Evolutionary conservation across 2,113 vertebrate genomes (phyloP).

Genomic region (Nannobrachium achirus): DNA sequence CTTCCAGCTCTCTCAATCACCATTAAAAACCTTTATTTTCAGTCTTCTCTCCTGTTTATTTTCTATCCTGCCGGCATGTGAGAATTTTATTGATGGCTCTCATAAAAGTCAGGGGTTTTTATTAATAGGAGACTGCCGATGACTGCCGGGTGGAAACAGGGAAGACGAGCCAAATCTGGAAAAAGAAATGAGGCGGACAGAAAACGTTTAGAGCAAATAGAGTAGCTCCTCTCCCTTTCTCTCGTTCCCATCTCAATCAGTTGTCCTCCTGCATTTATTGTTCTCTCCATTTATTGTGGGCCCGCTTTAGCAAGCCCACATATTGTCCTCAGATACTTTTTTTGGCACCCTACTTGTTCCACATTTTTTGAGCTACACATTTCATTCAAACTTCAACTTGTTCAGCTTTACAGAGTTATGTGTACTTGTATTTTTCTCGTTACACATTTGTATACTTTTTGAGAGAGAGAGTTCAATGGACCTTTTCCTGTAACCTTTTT

Average conservation of each 20-base stretch:
- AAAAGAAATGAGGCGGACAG: conserved; percentile 35
- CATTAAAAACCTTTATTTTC: conserved; percentile 33
- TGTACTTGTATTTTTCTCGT: too few relatives aligned
- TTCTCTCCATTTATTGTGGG: conserved; percentile 11
- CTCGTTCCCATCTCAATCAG: neutral
- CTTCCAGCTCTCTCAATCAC: conserved; percentile 47
- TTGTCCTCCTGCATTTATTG: neutral
- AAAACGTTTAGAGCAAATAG: conserved; percentile 45
- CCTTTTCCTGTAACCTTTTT: too few relatives aligned
- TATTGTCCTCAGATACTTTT: too few relatives aligned
- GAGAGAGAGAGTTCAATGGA: too few relatives aligned
- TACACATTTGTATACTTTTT: too few relatives aligned
- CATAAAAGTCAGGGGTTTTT: conserved; percentile 43
- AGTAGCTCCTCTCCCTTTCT: conserved; percentile 15
- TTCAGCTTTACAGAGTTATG: too few relatives aligned
- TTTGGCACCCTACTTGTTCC: neutral
- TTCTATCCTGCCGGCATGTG: conserved; percentile 54
- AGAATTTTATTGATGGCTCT: conserved; percentile 65
- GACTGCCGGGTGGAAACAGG: conserved; percentile 47
- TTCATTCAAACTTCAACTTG: too few relatives aligned
- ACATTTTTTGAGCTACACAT: too few relatives aligned
- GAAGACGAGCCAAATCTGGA: conserved; percentile 35
- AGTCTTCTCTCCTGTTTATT: conserved; percentile 59
- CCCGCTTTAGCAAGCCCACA: too few relatives aligned
- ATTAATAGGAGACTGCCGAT: conserved; percentile 24